Evolutionary conservation across 2,113 vertebrate species (phyloP), one percentile per base, ranked within the genome.

Genomic region (Rana temporaria): DNA sequence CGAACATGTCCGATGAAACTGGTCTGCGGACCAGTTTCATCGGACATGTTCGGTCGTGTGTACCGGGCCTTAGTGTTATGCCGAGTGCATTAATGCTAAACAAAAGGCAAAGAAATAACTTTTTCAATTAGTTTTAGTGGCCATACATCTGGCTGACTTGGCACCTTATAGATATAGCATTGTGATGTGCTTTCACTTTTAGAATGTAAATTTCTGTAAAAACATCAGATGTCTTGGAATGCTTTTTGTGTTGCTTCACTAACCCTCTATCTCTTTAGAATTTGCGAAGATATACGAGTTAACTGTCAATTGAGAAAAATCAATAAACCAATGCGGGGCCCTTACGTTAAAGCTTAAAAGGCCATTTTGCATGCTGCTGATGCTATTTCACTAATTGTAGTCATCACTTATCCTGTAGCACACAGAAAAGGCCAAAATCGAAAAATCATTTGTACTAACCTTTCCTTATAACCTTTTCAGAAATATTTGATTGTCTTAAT

Each of bases 381-480:
- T 73, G 42, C 62, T 56, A 73, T 65, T 69, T 65, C 57, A 65
- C 57, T 73, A 81, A 81, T 81, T 64, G 69, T 55, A 81, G 20
- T 73, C 59, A 81, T 81, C 59, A 80, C 55, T 80, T 81, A 81
- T 81, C 68, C 48, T 73, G 59, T 42, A 65, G 69, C 14, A 63
- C 16, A 38, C 57, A 19, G 60, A 73, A 72, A 73, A 81, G 68
- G 69, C 34, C 59, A 64, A 65, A 73, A 55, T 55, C 26, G 60
- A 72, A 81, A 81, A 81, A 73, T 65, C 38, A 64, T 56, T 73
- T 26, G 15, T 17, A 26, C 68, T 81, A 73, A 81, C 79, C 79
- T 73, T 81, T 73, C 73, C 42, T n/a, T 42, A 52, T 81, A 81
- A 81, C 79, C 79, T 81, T 72, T 81, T 73, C 42, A 72, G 38